Evolutionary conservation across 2,797 vertebrate species (phyloP), one percentile per base, ranked within the genome.

Genomic region (Parambassis ranga): DNA sequence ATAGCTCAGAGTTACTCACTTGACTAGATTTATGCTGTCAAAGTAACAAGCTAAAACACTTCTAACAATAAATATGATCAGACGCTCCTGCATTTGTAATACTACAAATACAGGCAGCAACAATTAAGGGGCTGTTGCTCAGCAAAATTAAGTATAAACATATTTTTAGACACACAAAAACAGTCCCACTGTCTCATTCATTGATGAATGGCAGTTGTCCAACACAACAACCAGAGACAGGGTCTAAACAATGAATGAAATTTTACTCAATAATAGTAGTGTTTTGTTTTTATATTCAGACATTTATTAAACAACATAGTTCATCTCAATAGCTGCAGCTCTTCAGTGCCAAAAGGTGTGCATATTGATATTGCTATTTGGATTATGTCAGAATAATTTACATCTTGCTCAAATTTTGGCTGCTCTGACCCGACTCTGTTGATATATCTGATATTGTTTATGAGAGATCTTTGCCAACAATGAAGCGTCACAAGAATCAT

Each of bases 41-140:
- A 41, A 75, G 59, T 52, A 64, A 35, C 41, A 56, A 67, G 44
- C 36, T n/a, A n/a, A n/a, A n/a, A n/a, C n/a, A n/a, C n/a, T n/a
- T n/a, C n/a, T n/a, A n/a, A 37, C 39, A 43, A 47, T 39, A 15
- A 19, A 30, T 56, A 67, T 26, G 47, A 16, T 1, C 13, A 28
- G 11, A 22, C 31, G 22, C 24, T 35, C 16, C 6, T 15, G 20
- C 4, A 11, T 52, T 19, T 19, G 13, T 7, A 16, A 15, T 46
- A 32, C 7, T 51, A 18, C 11, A 37, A 18, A 13, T 19, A n/a
- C n/a, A n/a, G n/a, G n/a, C n/a, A n/a, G n/a, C n/a, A n/a, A n/a
- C n/a, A n/a, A n/a, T n/a, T n/a, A n/a, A n/a, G n/a, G n/a, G n/a
- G n/a, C n/a, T n/a, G n/a, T n/a, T n/a, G n/a, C n/a, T n/a, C n/a